These are phyloP conservation scores for Thysanoteuthis rhombus DNA, from an alignment of 2,888 invertebrate genomes.

Conservation along the genomic window DNA sequence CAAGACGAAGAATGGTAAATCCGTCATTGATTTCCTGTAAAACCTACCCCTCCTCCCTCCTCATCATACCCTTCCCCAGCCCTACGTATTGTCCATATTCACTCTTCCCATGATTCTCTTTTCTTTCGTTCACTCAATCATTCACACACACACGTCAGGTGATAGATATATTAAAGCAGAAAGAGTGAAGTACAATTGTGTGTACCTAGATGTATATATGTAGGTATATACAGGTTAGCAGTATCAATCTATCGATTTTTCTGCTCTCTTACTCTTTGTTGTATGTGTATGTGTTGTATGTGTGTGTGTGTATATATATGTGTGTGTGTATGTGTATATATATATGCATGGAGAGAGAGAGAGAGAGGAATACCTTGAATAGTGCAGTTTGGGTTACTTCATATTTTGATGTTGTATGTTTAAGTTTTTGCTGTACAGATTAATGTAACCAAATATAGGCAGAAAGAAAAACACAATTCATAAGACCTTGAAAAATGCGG, in stretches of 20 bases:
- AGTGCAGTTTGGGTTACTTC: no score
- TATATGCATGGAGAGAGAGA: no score
- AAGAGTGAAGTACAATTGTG: neutral
- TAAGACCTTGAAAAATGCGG: no score
- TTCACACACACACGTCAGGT: no score
- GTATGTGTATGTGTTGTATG: neutral
- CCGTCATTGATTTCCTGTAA: neutral
- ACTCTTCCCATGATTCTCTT: neutral
- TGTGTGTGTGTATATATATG: neutral
- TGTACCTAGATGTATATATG: neutral
- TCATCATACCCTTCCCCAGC: neutral
- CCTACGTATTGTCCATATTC: neutral
- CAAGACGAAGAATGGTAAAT: constrained; percentile 12
- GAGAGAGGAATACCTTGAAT: no score
- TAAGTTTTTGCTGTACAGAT: no score
- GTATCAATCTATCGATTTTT: no score
- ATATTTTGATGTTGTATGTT: no score
- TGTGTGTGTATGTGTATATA: no score
- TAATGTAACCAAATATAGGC: no score
- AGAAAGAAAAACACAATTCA: no score
- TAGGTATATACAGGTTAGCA: neutral
- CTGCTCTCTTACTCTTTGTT: no score
- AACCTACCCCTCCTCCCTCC: neutral
- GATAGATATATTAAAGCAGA: neutral
- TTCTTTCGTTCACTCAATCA: neutral